Conservation (phyloP, 2,113 vertebrate species). For the Coregonus clupeaformis region DNA sequence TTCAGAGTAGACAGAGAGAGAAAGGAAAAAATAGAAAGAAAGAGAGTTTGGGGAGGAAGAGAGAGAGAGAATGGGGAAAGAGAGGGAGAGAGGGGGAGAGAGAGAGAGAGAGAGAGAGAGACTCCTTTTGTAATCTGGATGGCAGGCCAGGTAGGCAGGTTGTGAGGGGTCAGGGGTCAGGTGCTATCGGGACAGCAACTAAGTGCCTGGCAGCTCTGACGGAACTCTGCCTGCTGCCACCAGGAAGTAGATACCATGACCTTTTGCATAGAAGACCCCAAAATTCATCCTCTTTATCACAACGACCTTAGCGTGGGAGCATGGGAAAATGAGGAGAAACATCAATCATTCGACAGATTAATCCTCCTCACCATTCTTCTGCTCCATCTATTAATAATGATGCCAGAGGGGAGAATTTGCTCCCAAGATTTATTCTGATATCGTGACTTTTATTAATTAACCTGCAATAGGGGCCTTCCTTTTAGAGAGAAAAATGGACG, state of each 20-base stretch:
- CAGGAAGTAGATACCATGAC: constrained; percentile 74
- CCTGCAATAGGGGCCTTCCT: constrained; percentile 55
- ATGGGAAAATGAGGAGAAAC: constrained; percentile 70
- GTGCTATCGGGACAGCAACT: constrained; percentile 64
- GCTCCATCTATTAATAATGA: constrained; percentile 75
- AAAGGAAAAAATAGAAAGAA: constrained; percentile 32
- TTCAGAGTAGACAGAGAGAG: not conserved
- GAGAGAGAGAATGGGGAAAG: constrained; percentile 5
- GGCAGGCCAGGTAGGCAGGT: constrained; percentile 41
- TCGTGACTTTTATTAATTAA: constrained; percentile 76
- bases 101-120: not conserved
- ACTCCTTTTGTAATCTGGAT: not conserved
- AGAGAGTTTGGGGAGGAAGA: constrained; percentile 30
- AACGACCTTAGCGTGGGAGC: constrained; percentile 74
- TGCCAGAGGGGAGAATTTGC: constrained; percentile 62
- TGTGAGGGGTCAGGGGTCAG: constrained; percentile 61
- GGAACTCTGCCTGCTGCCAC: constrained; percentile 59
- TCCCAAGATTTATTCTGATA: constrained; percentile 75
- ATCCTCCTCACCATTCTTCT: constrained; percentile 73
- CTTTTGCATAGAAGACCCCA: constrained; percentile 67
- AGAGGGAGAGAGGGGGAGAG: not conserved
- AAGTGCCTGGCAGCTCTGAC: constrained; percentile 63
- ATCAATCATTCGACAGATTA: constrained; percentile 78
- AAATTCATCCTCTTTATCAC: constrained; percentile 75
- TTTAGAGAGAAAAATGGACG: constrained; percentile 54